Conservation (phyloP, 2,888 invertebrate genomes). For the Leptopilina syphax region DNA sequence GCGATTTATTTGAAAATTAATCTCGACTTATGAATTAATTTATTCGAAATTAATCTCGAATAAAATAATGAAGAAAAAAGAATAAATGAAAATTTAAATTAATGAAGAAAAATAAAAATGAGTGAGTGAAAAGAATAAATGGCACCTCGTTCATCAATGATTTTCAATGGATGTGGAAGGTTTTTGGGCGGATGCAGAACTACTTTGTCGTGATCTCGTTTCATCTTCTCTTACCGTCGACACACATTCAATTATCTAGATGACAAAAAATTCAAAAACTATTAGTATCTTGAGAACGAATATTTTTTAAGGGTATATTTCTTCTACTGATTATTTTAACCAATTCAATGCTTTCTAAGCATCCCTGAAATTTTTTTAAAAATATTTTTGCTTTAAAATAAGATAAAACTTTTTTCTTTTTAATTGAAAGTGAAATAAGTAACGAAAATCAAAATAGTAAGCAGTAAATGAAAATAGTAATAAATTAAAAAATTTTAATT, state of each 20-base stretch:
- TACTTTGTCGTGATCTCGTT: constrained; percentile 62
- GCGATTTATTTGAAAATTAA: too few relatives aligned
- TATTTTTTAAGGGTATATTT: background rate
- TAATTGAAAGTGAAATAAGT: too few relatives aligned
- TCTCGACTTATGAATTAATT: too few relatives aligned
- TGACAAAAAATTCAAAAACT: constrained; percentile 44
- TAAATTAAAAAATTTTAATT: too few relatives aligned
- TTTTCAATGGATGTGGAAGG: constrained; percentile 61
- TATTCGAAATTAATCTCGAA: too few relatives aligned
- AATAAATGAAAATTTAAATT: background rate
- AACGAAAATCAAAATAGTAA: too few relatives aligned
- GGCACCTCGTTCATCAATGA: background rate
- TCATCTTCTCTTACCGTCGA: constrained; percentile 64
- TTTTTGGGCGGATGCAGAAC: constrained; percentile 59
- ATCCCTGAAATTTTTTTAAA: background rate
- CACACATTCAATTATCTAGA: constrained; percentile 64
- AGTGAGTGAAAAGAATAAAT: background rate
- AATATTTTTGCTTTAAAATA: background rate
- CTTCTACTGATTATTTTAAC: background rate
- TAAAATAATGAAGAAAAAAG: background rate
- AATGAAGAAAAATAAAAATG: background rate
- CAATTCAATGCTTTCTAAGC: too few relatives aligned
- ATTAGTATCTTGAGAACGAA: background rate
- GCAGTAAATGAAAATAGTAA: too few relatives aligned
- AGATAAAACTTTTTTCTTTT: background rate